Evolutionary conservation across 2,888 invertebrate species (phyloP), one percentile per base, ranked within the genome.

Genomic region (Aspidapion aeneum): DNA sequence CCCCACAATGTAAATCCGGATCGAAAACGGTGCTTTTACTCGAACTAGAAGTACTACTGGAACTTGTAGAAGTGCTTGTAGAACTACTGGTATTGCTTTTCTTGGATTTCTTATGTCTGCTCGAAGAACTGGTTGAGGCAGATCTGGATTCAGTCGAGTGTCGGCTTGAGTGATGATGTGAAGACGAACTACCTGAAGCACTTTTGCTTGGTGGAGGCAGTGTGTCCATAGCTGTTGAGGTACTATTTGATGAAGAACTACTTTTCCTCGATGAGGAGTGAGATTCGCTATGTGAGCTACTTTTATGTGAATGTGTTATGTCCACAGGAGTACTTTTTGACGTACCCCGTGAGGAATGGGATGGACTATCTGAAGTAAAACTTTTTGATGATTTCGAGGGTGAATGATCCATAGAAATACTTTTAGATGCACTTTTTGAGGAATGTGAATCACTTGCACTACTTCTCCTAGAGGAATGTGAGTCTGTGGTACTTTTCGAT

Each of bases 1-100:
- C 93, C 1, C 93, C 94, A 77, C 93, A 93, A 76, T 93, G 93
- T 70, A 89, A 87, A 76, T 93, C 89, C 18, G 93, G 88, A 78
- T 93, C 90, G 79, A 90, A 93, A 75, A 91, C 90, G 65, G 73
- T 73, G 18, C 70, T 67, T 58, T 70, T 68, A 59, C 63, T 71
- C 57, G 64, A 70, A 66, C 71, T 75, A 55, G 69, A 72, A 54
- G 70, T 73, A 58, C 66, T 67, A 62, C 67, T 67, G 60, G 60
- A 54, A 21, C 60, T 64, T 35, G 52, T 21, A 22, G 65, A 63
- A 55, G 63, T 66, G 55, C 61, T 58, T 48, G 62, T 62, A 17
- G 61, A 57, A 55, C 51, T 35, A 35, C 5, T 35, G 12, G 3
- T 35, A 12, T 12, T 35, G 3, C n/a, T 52, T n/a, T 52, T 52